Conservation (phyloP, 2,113 vertebrate genomes). For the Ramphastos sulfuratus region DNA sequence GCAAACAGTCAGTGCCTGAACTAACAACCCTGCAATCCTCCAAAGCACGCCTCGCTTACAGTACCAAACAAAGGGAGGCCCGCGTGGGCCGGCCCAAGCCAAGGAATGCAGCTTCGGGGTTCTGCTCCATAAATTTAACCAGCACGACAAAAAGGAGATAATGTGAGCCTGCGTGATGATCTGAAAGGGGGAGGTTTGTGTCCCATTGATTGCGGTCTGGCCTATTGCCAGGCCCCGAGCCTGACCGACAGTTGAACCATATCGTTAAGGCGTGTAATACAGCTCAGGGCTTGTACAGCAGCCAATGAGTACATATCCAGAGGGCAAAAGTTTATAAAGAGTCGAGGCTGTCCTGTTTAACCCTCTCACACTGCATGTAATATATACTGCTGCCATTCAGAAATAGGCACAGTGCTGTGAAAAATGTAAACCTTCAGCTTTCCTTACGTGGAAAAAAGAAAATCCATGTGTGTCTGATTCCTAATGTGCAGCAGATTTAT, state of each 20-base stretch:
- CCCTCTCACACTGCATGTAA: constrained; percentile 83
- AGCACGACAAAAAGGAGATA: constrained; percentile 81
- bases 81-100: constrained; percentile 79
- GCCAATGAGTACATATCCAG: constrained; percentile 88
- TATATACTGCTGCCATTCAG: constrained; percentile 77
- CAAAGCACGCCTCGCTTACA: constrained; percentile 82
- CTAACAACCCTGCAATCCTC: constrained; percentile 79
- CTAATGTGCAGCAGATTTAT: constrained; percentile 46
- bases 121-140: constrained; percentile 84
- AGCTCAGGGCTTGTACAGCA: constrained; percentile 82
- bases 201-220: constrained; percentile 98
- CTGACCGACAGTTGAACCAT: constrained; percentile 99
- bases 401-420: constrained; percentile 59
- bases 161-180: constrained; percentile 83
- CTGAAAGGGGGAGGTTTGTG: constrained; percentile 83
- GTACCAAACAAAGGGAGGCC: constrained; percentile 84
- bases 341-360: constrained; percentile 82
- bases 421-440: constrained; percentile 39
- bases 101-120: constrained; percentile 81
- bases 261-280: constrained; percentile 95
- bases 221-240: constrained; percentile 90
- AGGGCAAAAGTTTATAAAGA: constrained; percentile 88
- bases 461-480: constrained; percentile 32
- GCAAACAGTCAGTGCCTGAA: constrained; percentile 82
- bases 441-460: background rate